Evolutionary conservation across 2,113 vertebrate species (phyloP).

Genomic region (Euleptes europaea): DNA sequence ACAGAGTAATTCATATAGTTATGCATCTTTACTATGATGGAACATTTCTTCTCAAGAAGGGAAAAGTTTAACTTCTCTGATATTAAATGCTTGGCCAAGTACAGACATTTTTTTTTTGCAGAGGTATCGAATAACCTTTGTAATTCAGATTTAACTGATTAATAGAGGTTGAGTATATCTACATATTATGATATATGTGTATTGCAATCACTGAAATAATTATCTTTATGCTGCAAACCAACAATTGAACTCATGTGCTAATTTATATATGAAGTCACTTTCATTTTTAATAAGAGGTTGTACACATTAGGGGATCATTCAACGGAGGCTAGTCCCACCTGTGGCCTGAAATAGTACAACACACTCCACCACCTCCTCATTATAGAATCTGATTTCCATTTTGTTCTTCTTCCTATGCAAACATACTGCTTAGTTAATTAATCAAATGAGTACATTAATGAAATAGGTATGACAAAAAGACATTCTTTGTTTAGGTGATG

Average conservation of each 20-base stretch:
- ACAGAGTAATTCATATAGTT: conserved; percentile 66
- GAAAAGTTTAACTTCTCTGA: conserved; percentile 61
- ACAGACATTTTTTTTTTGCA: conserved; percentile 9
- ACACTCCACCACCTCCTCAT: too few relatives aligned
- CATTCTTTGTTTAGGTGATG: too few relatives aligned
- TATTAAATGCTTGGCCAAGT: conserved; percentile 63
- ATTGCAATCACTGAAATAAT: not conserved
- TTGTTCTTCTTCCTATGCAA: not conserved
- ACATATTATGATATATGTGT: not conserved
- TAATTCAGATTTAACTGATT: not conserved
- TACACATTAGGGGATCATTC: too few relatives aligned
- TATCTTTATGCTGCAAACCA: not conserved
- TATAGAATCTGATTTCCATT: not conserved
- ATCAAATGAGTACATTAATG: too few relatives aligned
- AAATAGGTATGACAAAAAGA: too few relatives aligned
- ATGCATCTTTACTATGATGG: conserved; percentile 53
- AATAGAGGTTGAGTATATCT: not conserved
- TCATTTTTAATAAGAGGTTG: too few relatives aligned
- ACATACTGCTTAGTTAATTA: too few relatives aligned
- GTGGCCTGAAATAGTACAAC: too few relatives aligned
- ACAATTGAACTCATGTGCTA: not conserved
- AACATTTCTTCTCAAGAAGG: conserved; percentile 59
- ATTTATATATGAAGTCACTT: not conserved
- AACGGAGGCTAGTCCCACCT: too few relatives aligned
- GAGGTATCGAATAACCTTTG: not conserved